These are phyloP conservation scores for Montipora cactus DNA, from an alignment of 64 coral and sea anemone genomes.

Conservation along the genomic window DNA sequence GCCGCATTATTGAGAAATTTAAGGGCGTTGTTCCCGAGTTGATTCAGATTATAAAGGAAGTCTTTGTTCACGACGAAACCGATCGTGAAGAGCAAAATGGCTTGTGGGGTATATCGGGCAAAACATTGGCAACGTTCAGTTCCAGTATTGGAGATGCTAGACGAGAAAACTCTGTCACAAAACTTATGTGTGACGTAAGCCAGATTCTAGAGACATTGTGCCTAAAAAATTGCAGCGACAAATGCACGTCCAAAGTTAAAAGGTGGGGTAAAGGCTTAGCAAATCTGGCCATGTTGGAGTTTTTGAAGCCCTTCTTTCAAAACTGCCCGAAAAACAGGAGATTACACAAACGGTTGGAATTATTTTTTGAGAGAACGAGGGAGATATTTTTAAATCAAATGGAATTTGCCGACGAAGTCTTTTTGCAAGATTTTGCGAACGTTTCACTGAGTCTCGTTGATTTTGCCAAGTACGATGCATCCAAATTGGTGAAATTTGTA, in stretches of 20 bases:
- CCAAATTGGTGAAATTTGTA: constrained; percentile 15
- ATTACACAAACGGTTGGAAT: constrained; percentile 6
- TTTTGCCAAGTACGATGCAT: background rate
- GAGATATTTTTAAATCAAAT: background rate
- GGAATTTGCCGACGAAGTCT: background rate
- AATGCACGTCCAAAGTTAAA: background rate
- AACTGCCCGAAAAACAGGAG: background rate
- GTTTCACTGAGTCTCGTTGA: background rate
- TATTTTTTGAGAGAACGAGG: background rate
- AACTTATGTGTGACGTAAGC: constrained; percentile 10
- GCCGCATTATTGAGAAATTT: background rate
- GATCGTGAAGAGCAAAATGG: background rate
- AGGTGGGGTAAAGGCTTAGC: constrained; percentile 1
- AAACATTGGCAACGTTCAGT: background rate
- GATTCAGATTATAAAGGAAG: background rate
- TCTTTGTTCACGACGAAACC: background rate
- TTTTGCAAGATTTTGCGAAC: background rate
- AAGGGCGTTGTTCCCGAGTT: background rate
- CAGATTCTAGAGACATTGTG: background rate
- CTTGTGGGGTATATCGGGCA: background rate
- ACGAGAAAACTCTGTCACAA: background rate
- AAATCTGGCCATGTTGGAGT: background rate
- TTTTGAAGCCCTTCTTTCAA: constrained; percentile 16
- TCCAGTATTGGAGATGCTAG: background rate
- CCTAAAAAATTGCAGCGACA: background rate